These are phyloP conservation scores for Plecturocebus donacophilus DNA, from an alignment of 2,113 vertebrate genomes.

Conservation along the genomic window DNA sequence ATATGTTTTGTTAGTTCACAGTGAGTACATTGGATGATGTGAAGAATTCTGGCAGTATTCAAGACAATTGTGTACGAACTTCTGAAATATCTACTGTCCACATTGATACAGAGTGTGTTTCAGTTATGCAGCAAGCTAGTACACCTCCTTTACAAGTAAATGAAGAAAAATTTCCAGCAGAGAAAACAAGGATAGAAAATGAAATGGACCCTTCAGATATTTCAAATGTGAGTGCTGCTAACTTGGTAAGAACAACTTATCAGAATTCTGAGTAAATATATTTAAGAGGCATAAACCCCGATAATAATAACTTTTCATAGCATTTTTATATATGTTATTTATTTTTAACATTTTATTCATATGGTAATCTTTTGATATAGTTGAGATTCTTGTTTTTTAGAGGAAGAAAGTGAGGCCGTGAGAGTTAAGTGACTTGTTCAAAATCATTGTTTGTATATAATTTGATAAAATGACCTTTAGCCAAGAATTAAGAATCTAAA, in stretches of 20 bases:
- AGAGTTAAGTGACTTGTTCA: slow-evolving; percentile 20
- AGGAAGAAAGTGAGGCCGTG: background rate
- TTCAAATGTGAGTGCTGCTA: slow-evolving; percentile 99
- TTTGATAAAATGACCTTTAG: slow-evolving; percentile 27
- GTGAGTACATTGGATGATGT: slow-evolving; percentile 83
- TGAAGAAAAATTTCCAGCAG: slow-evolving; percentile 81
- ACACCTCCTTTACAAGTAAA: slow-evolving; percentile 68
- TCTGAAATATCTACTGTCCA: slow-evolving; percentile 77
- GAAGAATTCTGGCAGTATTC: slow-evolving; percentile 80
- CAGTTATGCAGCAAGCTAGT: slow-evolving; percentile 79
- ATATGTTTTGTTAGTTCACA: slow-evolving; percentile 88
- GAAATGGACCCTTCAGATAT: slow-evolving; percentile 96
- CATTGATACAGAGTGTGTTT: slow-evolving; percentile 75
- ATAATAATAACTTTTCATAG: background rate
- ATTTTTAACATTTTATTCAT: slow-evolving; percentile 8
- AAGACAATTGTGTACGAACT: slow-evolving; percentile 79
- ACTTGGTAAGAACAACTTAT: slow-evolving; percentile 86
- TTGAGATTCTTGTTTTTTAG: slow-evolving; percentile 22
- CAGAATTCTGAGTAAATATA: slow-evolving; percentile 63
- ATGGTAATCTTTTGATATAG: background rate
- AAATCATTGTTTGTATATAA: background rate
- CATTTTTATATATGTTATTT: background rate
- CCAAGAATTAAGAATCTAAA: background rate
- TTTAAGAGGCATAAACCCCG: background rate
- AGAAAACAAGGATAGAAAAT: slow-evolving; percentile 88